phyloP scores from a whole-genome alignment of 2,113 vertebrate species.

The Garra rufa region DNA sequence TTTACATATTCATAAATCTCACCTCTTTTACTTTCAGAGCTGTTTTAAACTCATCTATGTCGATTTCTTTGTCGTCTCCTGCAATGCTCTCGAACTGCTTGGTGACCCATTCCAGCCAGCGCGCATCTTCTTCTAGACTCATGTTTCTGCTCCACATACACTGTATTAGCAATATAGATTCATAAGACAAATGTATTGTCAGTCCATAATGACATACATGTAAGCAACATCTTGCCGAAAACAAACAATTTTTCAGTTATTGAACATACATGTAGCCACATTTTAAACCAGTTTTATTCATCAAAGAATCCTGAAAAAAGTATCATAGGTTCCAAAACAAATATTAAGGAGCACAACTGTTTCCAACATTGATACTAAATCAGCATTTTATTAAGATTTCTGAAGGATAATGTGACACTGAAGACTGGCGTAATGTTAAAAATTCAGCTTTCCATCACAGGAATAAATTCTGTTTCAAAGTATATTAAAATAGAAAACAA shows the following conservation, averaged over 20 bases:
- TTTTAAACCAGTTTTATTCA: no score
- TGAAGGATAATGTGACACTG: no score
- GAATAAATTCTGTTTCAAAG: no score
- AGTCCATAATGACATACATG: not conserved
- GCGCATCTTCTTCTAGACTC: conserved; percentile 77
- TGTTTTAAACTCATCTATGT: conserved; percentile 81
- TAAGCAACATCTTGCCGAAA: not conserved
- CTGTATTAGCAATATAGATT: not conserved
- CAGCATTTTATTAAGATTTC: no score
- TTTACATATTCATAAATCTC: conserved; percentile 50
- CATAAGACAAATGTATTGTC: not conserved
- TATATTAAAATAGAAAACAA: no score
- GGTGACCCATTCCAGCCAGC: conserved; percentile 86
- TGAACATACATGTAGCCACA: no score
- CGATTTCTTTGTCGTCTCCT: conserved; percentile 82
- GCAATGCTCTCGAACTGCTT: conserved; percentile 83
- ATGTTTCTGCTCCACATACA: conserved; percentile 61
- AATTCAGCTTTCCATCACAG: no score
- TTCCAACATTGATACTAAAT: no score
- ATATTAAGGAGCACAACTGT: no score
- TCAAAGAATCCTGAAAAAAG: no score
- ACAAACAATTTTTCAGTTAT: not conserved
- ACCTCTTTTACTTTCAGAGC: conserved; percentile 91
- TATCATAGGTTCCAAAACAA: no score
- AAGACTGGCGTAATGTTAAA: no score